Evolutionary conservation across 1,140 invertebrate genomes (phyloP).

Genomic region (Drosophila erecta): DNA sequence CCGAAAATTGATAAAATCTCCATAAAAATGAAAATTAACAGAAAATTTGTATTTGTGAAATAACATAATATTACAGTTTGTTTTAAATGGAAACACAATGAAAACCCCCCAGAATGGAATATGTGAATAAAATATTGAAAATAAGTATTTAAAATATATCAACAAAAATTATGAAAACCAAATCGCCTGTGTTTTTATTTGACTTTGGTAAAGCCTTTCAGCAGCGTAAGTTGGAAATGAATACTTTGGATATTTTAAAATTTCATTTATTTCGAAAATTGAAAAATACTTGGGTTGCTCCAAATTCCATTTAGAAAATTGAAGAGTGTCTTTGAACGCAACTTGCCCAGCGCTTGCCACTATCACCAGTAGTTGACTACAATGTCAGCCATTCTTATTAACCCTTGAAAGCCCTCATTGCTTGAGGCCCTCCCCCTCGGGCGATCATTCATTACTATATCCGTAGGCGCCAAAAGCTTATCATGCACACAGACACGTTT

Average conservation of each 20-base stretch:
- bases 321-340: too few relatives aligned
- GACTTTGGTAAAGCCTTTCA: background rate
- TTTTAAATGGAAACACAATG: constrained; percentile 60
- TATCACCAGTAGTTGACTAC: background rate
- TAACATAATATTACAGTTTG: constrained; percentile 78
- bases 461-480: constrained; percentile 31
- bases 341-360: too few relatives aligned
- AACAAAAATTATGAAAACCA: constrained; percentile 68
- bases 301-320: too few relatives aligned
- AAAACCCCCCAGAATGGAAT: constrained; percentile 60
- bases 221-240: background rate
- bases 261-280: background rate
- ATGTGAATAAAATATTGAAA: constrained; percentile 80
- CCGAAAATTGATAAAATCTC: constrained; percentile 38
- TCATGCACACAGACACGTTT: constrained; percentile 10
- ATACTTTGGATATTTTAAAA: too few relatives aligned
- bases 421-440: background rate
- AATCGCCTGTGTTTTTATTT: constrained; percentile 18
- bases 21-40: constrained; percentile 33
- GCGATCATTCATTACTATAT: constrained; percentile 9
- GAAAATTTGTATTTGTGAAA: constrained; percentile 73
- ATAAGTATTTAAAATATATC: constrained; percentile 83
- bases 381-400: constrained; percentile 1
- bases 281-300: too few relatives aligned
- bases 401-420: constrained; percentile 16